Evolutionary conservation across 2,113 vertebrate species (phyloP).

Genomic region (Percina caprodes): DNA sequence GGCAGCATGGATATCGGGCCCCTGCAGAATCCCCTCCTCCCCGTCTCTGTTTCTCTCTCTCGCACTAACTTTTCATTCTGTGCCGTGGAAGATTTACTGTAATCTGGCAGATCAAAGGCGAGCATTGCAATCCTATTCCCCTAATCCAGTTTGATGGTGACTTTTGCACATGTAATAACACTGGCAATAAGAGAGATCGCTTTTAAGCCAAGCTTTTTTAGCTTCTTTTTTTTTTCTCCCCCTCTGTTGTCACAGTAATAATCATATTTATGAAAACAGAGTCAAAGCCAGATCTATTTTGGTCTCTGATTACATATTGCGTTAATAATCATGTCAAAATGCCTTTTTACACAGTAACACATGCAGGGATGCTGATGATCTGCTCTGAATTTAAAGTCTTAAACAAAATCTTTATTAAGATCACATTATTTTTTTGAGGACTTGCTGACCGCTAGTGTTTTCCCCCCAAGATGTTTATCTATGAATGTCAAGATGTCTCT

Average conservation of each 20-base stretch:
- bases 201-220: conserved; percentile 54
- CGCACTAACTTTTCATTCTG: conserved; percentile 77
- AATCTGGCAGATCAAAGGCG: conserved; percentile 88
- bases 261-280: conserved; percentile 69
- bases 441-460: conserved; percentile 27
- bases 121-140: conserved; percentile 82
- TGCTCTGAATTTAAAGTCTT: conserved; percentile 21
- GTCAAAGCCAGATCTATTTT: conserved; percentile 55
- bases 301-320: conserved; percentile 57
- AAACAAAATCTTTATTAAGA: background rate
- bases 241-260: conserved; percentile 65
- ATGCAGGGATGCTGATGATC: conserved; percentile 6
- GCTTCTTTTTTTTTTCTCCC: background rate
- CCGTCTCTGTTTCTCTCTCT: conserved; percentile 20
- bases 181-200: conserved; percentile 67
- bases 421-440: background rate
- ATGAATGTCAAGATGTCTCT: conserved; percentile 7
- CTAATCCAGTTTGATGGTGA: conserved; percentile 83
- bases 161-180: conserved; percentile 81
- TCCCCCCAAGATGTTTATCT: conserved; percentile 5
- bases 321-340: conserved; percentile 52
- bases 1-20: conserved; percentile 61
- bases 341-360: conserved; percentile 12
- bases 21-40: conserved; percentile 55
- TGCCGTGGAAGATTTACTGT: conserved; percentile 81